Conservation (phyloP, 1,140 invertebrate genomes). For the Diorhabda sublineata region DNA sequence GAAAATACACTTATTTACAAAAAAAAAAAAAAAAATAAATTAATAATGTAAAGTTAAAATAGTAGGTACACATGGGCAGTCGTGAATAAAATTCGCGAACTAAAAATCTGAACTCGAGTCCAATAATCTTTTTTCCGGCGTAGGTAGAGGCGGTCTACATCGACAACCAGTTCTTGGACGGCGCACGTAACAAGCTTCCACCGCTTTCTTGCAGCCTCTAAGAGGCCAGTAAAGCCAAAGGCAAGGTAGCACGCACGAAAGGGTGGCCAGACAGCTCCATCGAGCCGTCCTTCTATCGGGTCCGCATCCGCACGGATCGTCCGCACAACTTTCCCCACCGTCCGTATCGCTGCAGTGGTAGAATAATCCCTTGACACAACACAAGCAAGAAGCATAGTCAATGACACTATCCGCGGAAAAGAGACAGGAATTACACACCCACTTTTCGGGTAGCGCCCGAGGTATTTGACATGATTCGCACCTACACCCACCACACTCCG, state of each 20-base stretch:
- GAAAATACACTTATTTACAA: slow-evolving; percentile 43
- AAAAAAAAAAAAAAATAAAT: slow-evolving; percentile 40
- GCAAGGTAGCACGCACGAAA: slow-evolving; percentile 80
- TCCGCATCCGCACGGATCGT: slow-evolving; percentile 82
- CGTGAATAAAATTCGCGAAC: slow-evolving; percentile 21
- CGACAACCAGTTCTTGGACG: slow-evolving; percentile 60
- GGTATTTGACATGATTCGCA: slow-evolving; percentile 84
- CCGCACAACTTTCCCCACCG: slow-evolving; percentile 64
- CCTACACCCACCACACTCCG: slow-evolving; percentile 75
- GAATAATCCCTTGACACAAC: slow-evolving; percentile 87
- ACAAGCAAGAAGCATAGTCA: slow-evolving; percentile 86
- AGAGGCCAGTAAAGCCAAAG: slow-evolving; percentile 90
- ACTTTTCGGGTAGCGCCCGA: slow-evolving; percentile 74
- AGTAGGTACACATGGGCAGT: slow-evolving; percentile 39
- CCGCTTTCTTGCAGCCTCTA: slow-evolving; percentile 69
- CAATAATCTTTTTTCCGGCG: slow-evolving; percentile 55
- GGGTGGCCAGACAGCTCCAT: slow-evolving; percentile 79
- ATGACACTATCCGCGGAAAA: slow-evolving; percentile 81
- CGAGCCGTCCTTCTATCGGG: slow-evolving; percentile 65
- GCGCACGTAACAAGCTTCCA: slow-evolving; percentile 76
- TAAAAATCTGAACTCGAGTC: slow-evolving; percentile 33
- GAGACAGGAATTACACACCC: slow-evolving; percentile 83
- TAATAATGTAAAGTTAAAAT: slow-evolving; percentile 40
- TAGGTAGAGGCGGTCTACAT: slow-evolving; percentile 54
- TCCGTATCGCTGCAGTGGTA: slow-evolving; percentile 84